Evolutionary conservation across 2,888 invertebrate genomes (phyloP).

Genomic region (Epinotia demarniana): DNA sequence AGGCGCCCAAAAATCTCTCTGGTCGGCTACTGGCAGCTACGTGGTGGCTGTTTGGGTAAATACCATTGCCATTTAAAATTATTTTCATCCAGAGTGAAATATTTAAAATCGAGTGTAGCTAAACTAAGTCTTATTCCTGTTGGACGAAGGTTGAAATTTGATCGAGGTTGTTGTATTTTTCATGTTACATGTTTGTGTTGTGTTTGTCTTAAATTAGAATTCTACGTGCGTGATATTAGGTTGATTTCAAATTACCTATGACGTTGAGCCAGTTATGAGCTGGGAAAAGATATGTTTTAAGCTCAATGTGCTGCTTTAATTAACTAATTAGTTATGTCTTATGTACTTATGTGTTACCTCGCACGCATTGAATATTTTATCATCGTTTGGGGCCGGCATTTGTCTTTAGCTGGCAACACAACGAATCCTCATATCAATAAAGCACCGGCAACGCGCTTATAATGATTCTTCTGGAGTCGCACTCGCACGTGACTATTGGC

Average conservation of each 20-base stretch:
- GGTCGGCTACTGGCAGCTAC: conserved; percentile 98
- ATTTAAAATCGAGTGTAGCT: not conserved
- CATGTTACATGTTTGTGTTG: no score
- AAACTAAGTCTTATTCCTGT: not conserved
- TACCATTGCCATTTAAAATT: conserved; percentile 28
- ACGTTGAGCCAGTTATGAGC: not conserved
- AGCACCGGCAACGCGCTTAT: no score
- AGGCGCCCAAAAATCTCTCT: conserved; percentile 98
- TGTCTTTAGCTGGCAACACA: no score
- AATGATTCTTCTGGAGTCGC: no score
- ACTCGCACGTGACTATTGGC: no score
- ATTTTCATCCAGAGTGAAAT: not conserved
- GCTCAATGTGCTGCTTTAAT: not conserved
- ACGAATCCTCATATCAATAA: no score
- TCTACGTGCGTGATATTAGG: not conserved
- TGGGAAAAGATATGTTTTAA: not conserved
- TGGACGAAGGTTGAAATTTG: not conserved
- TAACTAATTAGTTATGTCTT: conserved; percentile 10
- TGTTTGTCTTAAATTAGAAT: not conserved
- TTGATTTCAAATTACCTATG: not conserved
- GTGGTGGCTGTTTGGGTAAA: conserved; percentile 98
- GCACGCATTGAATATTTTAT: conserved; percentile 5
- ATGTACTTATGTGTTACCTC: not conserved
- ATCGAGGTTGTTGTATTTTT: not conserved
- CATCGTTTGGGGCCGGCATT: no score